Conservation (phyloP, 2,888 invertebrate genomes). For the Ryuthela nishihirai region DNA sequence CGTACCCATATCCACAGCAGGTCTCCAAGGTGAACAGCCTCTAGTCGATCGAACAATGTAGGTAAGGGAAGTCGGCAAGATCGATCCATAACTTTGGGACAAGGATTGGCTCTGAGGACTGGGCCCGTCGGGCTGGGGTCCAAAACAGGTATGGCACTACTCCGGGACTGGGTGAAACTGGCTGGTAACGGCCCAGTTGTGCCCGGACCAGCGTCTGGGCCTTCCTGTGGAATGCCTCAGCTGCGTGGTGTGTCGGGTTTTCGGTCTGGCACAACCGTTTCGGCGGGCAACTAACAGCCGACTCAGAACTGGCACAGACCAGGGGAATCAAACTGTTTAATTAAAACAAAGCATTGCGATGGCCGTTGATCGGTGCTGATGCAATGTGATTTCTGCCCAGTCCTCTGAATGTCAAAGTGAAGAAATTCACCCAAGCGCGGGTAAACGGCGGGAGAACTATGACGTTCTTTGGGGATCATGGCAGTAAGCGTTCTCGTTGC, state of each 20-base stretch:
- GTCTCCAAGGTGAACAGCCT: slow-evolving; percentile 6
- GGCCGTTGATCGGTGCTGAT: slow-evolving; percentile 4
- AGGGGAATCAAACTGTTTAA: slow-evolving; percentile 2
- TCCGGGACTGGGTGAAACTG: slow-evolving; percentile 1
- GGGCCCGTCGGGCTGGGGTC: slow-evolving; percentile 4
- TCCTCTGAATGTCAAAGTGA: slow-evolving; percentile 5
- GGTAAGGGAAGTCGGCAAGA: slow-evolving; percentile 5
- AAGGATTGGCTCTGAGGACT: slow-evolving; percentile 5
- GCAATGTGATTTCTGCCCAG: slow-evolving; percentile 6
- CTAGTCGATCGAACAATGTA: slow-evolving; percentile 4
- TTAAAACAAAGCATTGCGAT: slow-evolving; percentile 6
- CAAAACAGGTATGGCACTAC: slow-evolving; percentile 1
- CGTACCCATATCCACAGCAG: slow-evolving; percentile 5
- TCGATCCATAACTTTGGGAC: slow-evolving; percentile 3
- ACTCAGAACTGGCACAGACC: slow-evolving; percentile 4
- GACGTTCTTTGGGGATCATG: too few species aligned
- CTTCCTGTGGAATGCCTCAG: too few species aligned
- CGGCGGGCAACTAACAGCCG: too few species aligned
- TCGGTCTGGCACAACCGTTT: too few species aligned
- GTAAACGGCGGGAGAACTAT: slow-evolving; percentile 6
- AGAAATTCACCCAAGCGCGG: slow-evolving; percentile 5
- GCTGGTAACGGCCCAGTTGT: too few species aligned
- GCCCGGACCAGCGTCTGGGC: too few species aligned
- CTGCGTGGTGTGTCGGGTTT: too few species aligned
- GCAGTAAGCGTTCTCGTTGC: too few species aligned